Conservation (phyloP, 1,140 invertebrate genomes). For the Ooceraea biroi region DNA sequence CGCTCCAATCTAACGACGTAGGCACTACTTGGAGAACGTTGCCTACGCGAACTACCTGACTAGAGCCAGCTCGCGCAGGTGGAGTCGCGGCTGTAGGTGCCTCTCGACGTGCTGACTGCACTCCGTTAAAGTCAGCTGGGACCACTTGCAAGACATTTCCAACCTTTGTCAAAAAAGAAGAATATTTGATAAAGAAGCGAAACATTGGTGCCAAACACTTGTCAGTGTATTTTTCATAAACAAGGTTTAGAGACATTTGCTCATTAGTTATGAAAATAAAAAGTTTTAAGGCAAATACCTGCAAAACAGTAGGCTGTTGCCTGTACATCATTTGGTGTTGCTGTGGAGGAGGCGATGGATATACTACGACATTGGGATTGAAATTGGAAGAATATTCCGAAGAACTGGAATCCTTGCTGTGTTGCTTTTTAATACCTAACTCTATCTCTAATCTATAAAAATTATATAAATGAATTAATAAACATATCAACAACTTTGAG, state of each 20-base stretch:
- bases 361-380: conserved; percentile 62
- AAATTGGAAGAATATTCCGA: conserved; percentile 67
- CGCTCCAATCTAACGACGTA: conserved; percentile 82
- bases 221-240: background rate
- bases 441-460: conserved; percentile 82
- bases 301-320: conserved; percentile 82
- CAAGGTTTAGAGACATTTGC: background rate
- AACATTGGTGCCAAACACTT: too few relatives aligned
- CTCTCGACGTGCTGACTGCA: conserved; percentile 60
- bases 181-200: too few relatives aligned
- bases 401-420: conserved; percentile 62
- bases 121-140: conserved; percentile 73
- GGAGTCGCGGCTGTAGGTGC: conserved; percentile 20
- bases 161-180: conserved; percentile 63
- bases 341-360: conserved; percentile 72
- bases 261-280: too few relatives aligned
- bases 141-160: conserved; percentile 84
- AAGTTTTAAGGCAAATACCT: conserved; percentile 73
- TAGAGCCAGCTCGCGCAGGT: conserved; percentile 64
- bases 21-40: conserved; percentile 87
- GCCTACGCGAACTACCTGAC: conserved; percentile 85
- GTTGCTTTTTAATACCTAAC: conserved; percentile 84
- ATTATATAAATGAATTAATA: conserved; percentile 14
- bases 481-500: background rate
- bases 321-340: conserved; percentile 78